Evolutionary conservation across 1,140 invertebrate genomes (phyloP), one percentile per base, ranked within the genome.

Genomic region (Diploscapter pachys): DNA sequence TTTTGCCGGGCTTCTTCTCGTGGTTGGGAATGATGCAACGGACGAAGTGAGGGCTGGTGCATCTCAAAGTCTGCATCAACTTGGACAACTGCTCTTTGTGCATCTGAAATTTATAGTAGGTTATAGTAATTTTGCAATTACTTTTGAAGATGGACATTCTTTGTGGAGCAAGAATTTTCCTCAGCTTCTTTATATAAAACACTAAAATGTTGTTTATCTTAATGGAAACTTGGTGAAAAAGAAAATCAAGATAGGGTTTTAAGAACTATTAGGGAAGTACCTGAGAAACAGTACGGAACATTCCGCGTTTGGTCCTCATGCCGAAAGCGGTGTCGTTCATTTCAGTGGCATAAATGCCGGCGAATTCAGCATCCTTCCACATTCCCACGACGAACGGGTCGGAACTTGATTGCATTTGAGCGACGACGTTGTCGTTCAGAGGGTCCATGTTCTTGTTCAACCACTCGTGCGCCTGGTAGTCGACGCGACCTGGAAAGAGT

Each of bases 371-470:
- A 88, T 99, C 97, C 87, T 99, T 99, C 97, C 97, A 99, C 77
- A 98, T 97, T 82, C 93, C 91, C 68, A 92, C 91, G 52, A 98
- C 92, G 87, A 99, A 99, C 8, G 93, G 92, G 90, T 99, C 96
- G 83, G 93, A 92, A 3, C 96, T 96, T 2, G 90, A 89, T 88
- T 99, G 96, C 13, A 99, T 87, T n/a, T 99, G 89, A 31, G 92
- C 92, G 0, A 99, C 97, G 11, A 99, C 92, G 86, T 98, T 98
- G 86, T 99, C 96, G 87, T 98, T 99, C 67, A 98, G 88, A 0
- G 96, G 96, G 85, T 99, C 96, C 96, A 98, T 98, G 87, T 99
- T 99, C 89, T 99, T 99, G 93, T 97, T 96, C 52, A 99, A 87
- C 96, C 96, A 99, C 82, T 96, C 91, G 13, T 91, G 90, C 0